Conservation (phyloP, 2,888 invertebrate species). For the Torymus auratus region DNA sequence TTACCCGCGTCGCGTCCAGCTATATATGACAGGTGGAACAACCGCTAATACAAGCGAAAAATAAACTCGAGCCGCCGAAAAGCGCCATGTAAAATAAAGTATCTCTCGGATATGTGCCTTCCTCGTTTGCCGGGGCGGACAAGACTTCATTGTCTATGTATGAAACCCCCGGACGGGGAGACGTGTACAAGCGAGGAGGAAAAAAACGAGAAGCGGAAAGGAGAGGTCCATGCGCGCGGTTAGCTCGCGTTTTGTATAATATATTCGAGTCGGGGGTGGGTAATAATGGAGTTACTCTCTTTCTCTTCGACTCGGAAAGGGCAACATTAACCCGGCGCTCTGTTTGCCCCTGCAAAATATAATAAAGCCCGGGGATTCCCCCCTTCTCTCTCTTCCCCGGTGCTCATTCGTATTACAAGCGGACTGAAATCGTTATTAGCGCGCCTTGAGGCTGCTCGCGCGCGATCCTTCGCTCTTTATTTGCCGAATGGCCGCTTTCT, state of each 20-base stretch:
- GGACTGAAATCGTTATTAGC: slow-evolving; percentile 51
- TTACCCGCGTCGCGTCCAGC: background rate
- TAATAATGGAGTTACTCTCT: slow-evolving; percentile 39
- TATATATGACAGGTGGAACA: background rate
- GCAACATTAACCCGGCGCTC: slow-evolving; percentile 46
- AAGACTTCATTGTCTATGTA: slow-evolving; percentile 45
- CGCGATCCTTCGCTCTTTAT: slow-evolving; percentile 7
- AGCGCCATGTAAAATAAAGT: slow-evolving; percentile 20
- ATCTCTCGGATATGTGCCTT: background rate
- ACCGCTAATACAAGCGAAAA: background rate
- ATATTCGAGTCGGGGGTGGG: slow-evolving; percentile 10
- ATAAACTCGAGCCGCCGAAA: background rate
- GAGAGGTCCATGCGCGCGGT: slow-evolving; percentile 33
- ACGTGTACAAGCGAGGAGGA: background rate
- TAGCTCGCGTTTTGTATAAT: slow-evolving; percentile 39
- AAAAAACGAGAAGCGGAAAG: slow-evolving; percentile 34
- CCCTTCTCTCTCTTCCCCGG: slow-evolving; percentile 1
- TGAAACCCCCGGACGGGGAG: slow-evolving; percentile 8
- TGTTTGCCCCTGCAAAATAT: slow-evolving; percentile 72
- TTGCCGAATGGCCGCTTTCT: slow-evolving; percentile 9
- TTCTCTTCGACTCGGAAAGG: slow-evolving; percentile 16
- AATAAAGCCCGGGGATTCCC: slow-evolving; percentile 67
- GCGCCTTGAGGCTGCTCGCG: slow-evolving; percentile 3
- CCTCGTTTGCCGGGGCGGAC: slow-evolving; percentile 3
- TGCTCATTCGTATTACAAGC: slow-evolving; percentile 18